A percentile compares a stretch with the other conserved stretches of the same genome.
Evolutionary conservation across 1,140 invertebrate species (phyloP).

Genomic region (Heterodera carotae): DNA sequence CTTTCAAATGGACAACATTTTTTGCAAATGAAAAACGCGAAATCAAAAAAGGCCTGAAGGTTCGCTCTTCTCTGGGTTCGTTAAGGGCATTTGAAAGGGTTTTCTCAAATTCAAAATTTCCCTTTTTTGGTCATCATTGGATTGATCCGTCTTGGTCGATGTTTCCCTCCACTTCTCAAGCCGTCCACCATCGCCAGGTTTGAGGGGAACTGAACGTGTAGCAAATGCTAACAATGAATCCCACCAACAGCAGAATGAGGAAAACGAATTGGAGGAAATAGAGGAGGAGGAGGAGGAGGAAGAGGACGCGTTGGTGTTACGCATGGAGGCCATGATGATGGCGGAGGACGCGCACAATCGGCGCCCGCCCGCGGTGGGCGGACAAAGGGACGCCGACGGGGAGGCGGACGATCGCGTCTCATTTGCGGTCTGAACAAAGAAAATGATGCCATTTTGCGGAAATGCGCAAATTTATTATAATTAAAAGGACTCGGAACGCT

Average conservation of each 20-base stretch:
- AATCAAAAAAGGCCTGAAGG: no score
- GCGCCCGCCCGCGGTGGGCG: no score
- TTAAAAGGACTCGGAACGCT: slow-evolving; percentile 45
- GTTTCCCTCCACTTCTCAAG: not conserved
- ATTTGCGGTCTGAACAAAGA: slow-evolving; percentile 28
- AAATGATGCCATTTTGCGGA: not conserved
- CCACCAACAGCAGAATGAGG: not conserved
- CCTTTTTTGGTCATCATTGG: no score
- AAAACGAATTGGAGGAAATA: not conserved
- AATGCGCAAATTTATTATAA: not conserved
- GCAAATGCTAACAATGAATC: not conserved
- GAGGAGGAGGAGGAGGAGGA: not conserved
- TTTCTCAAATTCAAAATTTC: no score
- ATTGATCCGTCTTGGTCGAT: not conserved
- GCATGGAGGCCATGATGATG: slow-evolving; percentile 29
- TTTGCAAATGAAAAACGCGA: no score
- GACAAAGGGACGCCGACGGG: not conserved
- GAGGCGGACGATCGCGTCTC: slow-evolving; percentile 34
- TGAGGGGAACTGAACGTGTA: not conserved
- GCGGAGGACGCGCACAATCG: slow-evolving; percentile 10
- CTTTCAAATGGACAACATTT: no score
- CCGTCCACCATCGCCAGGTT: not conserved
- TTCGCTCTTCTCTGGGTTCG: no score
- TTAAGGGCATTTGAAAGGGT: no score
- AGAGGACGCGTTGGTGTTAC: slow-evolving; percentile 23